Evolutionary conservation across 2,113 vertebrate genomes (phyloP), one percentile per base, ranked within the genome.

Genomic region (Vulpes lagopus): DNA sequence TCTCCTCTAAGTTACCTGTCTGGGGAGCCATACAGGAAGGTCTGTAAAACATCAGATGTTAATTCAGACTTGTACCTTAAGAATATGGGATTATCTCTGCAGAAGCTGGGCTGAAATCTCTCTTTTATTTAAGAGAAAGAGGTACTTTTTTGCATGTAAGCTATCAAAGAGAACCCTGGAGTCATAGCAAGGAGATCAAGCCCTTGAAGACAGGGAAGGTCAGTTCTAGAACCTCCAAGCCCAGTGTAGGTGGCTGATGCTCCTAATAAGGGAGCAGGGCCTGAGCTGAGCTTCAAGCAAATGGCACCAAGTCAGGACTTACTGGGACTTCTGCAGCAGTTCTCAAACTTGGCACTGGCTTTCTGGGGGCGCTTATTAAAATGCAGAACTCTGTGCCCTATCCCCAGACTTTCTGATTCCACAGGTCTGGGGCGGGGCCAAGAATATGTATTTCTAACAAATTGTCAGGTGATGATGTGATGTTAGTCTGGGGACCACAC

Each of bases 111-210:
- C n/a, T 91, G 67, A 71, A 35, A 69, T 57, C 82, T 60, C 17
- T 49, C n/a, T 87, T 92, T 53, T 86, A 89, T 32, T 86, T 76
- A 88, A 89, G 59, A 89, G 64, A 73, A 83, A 73, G 49, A 30
- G 7, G 5, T 22, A 59, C 49, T 97, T 95, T 95, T 95, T 35
- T 85, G 35, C 53, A 30, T 76, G 93, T 60, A 93, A 94, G 60
- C 27, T 79, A 59, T 57, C 84, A 19, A 62, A 57, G 51, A 69
- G 55, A 73, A 55, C 15, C 11, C 23, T 60, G n/a, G 80, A 92
- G 81, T 49, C 81, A 55, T 30, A 22, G 43, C 27, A 23, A 9
- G 11, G 92, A 94, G 57, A 23, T 27, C 49, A 92, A 89, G 78
- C 15, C 32, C 65, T 91, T 64, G 71, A 60, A 91, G 84, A 60